phyloP scores from a whole-genome alignment of 2,113 vertebrate species.

The Brachyistius frenatus region DNA sequence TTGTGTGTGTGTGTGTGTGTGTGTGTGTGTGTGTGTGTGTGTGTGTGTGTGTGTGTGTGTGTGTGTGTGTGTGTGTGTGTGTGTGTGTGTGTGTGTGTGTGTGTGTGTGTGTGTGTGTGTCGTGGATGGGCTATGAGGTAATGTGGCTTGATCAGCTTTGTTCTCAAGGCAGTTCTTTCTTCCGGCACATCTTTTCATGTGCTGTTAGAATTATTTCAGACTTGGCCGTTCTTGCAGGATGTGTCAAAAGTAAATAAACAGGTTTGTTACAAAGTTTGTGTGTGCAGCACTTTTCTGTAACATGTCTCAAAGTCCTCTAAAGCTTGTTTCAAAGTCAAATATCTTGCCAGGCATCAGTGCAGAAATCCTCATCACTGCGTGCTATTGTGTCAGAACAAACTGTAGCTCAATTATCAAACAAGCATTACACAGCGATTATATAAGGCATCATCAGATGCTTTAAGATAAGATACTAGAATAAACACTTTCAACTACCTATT shows the following conservation, averaged over 20 bases:
- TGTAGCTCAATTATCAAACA: slow-evolving; percentile 10
- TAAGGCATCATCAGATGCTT: slow-evolving; percentile 6
- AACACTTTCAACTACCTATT: neutral
- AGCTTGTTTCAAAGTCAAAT: slow-evolving; percentile 31
- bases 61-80: too few species aligned
- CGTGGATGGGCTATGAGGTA: neutral
- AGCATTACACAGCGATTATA: neutral
- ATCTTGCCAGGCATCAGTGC: slow-evolving; percentile 36
- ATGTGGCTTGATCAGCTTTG: neutral
- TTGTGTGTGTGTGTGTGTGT: too few species aligned
- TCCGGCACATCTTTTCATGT: neutral
- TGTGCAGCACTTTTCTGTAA: neutral
- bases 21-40: too few species aligned
- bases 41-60: too few species aligned
- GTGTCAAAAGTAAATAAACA: slow-evolving; percentile 13
- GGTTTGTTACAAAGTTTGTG: neutral
- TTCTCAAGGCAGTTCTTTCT: slow-evolving; percentile 8
- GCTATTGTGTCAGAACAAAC: slow-evolving; percentile 34
- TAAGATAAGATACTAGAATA: neutral
- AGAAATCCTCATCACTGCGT: slow-evolving; percentile 27
- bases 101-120: too few species aligned
- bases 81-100: too few species aligned
- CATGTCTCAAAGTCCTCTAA: neutral
- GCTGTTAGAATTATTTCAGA: neutral
- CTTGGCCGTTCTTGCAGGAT: neutral